These are phyloP conservation scores for Drosophila recens DNA, from an alignment of 2,888 invertebrate species.

Conservation along the genomic window DNA sequence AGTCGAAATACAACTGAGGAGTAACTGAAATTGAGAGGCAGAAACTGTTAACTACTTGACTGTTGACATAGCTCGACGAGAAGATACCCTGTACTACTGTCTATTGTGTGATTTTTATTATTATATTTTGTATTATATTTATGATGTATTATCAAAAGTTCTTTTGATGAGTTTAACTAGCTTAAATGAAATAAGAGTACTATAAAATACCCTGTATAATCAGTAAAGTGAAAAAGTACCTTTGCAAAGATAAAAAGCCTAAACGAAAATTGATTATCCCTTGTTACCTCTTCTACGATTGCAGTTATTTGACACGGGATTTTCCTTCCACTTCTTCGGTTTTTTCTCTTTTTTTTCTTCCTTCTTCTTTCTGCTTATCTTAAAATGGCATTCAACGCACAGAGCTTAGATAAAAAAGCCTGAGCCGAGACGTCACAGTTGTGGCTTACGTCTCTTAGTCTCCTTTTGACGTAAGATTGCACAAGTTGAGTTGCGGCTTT, in stretches of 20 bases:
- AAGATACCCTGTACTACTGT: not conserved
- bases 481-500: slow-evolving; percentile 16
- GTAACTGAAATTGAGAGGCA: too few species aligned
- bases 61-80: not conserved
- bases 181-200: not conserved
- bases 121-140: too few species aligned
- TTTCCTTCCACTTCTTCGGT: too few species aligned
- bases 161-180: not conserved
- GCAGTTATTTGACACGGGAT: not conserved
- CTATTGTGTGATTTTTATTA: too few species aligned
- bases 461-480: slow-evolving; percentile 10
- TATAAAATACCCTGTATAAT: not conserved
- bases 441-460: slow-evolving; percentile 1
- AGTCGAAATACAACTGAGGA: not conserved
- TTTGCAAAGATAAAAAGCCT: not conserved
- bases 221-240: too few species aligned
- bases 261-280: not conserved
- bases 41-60: not conserved
- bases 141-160: not conserved
- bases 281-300: not conserved
- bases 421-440: slow-evolving; percentile 2
- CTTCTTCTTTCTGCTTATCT: not conserved
- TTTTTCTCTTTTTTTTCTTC: not conserved
- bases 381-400: slow-evolving; percentile 1
- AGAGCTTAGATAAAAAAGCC: not conserved